phyloP scores from a whole-genome alignment of 2,888 invertebrate genomes.

The Trichogramma dendrolimi region DNA sequence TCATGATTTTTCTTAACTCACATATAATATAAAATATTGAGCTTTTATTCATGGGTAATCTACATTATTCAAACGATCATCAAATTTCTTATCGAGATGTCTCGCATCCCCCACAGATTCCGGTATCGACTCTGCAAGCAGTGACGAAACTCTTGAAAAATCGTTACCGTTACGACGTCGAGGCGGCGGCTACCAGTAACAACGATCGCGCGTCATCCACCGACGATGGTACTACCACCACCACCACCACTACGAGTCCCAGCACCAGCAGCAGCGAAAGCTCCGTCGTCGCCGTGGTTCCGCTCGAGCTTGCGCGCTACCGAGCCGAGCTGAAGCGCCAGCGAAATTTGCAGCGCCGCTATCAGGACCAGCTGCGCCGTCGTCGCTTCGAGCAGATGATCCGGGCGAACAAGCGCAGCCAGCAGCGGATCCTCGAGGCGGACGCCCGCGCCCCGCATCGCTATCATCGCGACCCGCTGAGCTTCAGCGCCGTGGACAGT shows the following conservation, averaged over 20 bases:
- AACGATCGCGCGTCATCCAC: too few relatives aligned
- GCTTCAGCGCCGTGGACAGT: constrained; percentile 34
- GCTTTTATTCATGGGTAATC: too few relatives aligned
- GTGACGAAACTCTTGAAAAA: constrained; percentile 41
- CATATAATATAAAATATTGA: too few relatives aligned
- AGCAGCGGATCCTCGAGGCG: constrained; percentile 25
- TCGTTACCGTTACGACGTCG: neutral
- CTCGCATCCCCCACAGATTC: constrained; percentile 36
- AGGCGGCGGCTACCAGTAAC: neutral
- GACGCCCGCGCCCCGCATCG: constrained; percentile 24
- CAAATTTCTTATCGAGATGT: neutral
- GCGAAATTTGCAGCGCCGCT: constrained; percentile 19
- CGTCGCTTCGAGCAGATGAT: constrained; percentile 13
- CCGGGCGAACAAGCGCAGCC: constrained; percentile 12
- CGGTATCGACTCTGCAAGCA: constrained; percentile 43
- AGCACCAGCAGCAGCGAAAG: neutral
- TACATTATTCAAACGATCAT: neutral
- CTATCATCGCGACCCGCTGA: constrained; percentile 33
- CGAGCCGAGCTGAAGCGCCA: neutral
- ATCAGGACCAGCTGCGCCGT: constrained; percentile 16
- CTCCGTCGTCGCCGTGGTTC: neutral
- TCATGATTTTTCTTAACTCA: too few relatives aligned
- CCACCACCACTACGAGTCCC: neutral
- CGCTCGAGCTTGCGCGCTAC: neutral
- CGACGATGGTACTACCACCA: neutral